Percentiles rank a stretch among this genome's conserved stretches.
Evolutionary conservation across 2,888 invertebrate species (phyloP).

Genomic region (Zygothrica quintamaculata): DNA sequence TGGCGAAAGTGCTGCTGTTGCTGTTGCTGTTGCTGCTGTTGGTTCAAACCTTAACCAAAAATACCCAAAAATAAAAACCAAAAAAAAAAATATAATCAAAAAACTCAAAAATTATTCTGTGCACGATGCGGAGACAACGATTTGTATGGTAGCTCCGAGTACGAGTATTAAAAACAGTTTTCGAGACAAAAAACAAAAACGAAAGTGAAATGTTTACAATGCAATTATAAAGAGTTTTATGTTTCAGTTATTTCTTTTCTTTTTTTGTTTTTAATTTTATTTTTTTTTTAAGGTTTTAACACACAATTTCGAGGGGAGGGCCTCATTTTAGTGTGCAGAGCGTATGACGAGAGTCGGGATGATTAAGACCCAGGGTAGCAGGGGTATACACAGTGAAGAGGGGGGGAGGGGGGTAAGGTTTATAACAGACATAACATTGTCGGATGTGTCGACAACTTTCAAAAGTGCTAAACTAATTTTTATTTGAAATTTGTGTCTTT

Average conservation of each 20-base stretch:
- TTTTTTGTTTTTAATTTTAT: too few species aligned
- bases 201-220: conserved; percentile 77
- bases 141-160: conserved; percentile 30
- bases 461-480: conserved; percentile 76
- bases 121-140: conserved; percentile 69
- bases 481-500: conserved; percentile 33
- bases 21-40: too few species aligned
- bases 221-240: conserved; percentile 81
- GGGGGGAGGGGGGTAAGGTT: background rate
- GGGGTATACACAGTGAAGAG: background rate
- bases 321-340: conserved; percentile 67
- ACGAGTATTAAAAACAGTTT: conserved; percentile 54
- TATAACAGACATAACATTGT: too few species aligned
- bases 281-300: conserved; percentile 14
- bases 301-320: conserved; percentile 17
- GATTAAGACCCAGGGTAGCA: background rate
- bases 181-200: conserved; percentile 51
- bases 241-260: conserved; percentile 61
- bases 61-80: conserved; percentile 11
- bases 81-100: conserved; percentile 12
- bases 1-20: conserved; percentile 72
- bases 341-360: conserved; percentile 52
- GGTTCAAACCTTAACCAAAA: conserved; percentile 19
- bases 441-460: conserved; percentile 61
- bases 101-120: conserved; percentile 72